Evolutionary conservation across 2,888 invertebrate genomes (phyloP), one percentile per base, ranked within the genome.

Genomic region (Amiota minor): DNA sequence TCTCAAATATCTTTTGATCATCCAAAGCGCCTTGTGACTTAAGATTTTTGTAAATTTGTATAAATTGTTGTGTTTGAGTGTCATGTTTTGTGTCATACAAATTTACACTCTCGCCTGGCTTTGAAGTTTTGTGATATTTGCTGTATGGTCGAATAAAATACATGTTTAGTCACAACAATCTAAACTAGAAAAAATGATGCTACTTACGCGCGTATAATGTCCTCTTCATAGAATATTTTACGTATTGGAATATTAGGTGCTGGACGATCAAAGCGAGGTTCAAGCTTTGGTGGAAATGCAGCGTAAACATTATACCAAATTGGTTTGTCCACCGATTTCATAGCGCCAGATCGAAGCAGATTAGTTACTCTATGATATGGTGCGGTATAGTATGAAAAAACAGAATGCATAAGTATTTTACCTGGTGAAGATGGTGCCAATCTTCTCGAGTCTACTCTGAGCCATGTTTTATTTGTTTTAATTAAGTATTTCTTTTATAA

Each of bases 241-340:
- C 90, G 92, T 11, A 97, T 89, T 12, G 92, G 91, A 11, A 92
- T 90, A 74, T 92, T 92, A 0, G 93, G 92, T 49, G 91, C 92
- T 8, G 93, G 92, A 84, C 94, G 92, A 79, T 95, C 94, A 90
- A 92, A 96, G 75, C 91, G 91, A 9, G 98, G 98, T 84, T 96
- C 96, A 62, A 93, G 90, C 78, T 93, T 93, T 1, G 99, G 98
- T 9, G 98, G 98, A 90, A 97, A 97, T 0, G 95, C 93, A 89
- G 93, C 93, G 88, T 98, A 98, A 23, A 99, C 91, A 87, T 97
- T 95, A 87, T 95, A 97, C 99, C 99, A 99, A 11, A 98, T 75
- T 0, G 99, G 99, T 77, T 95, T 92, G 82, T 98, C 97, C 79
- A 95, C 94, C 73, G 93, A 91, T 86, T 93, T 94, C 89, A 98